phyloP scores from a whole-genome alignment of 2,888 invertebrate genomes.

The Adineta ricciae region DNA sequence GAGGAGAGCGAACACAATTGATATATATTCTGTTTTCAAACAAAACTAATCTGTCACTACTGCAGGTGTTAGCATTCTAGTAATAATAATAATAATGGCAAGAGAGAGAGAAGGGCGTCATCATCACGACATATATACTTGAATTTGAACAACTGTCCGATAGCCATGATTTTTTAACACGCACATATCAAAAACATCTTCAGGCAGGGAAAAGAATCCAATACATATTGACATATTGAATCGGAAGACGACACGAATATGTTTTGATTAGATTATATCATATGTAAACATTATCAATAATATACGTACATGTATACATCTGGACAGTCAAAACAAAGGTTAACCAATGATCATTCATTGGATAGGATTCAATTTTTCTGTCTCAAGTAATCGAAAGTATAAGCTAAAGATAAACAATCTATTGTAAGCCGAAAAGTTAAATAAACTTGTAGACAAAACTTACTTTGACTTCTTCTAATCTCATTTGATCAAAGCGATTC shows the following conservation, averaged over 20 bases:
- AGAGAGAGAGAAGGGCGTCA: neutral
- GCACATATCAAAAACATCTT: neutral
- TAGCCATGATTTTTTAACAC: neutral
- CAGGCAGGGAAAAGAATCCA: neutral
- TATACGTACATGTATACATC: neutral
- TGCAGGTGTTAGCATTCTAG: neutral
- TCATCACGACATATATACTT: neutral
- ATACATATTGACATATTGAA: neutral
- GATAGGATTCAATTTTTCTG: neutral
- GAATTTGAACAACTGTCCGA: neutral
- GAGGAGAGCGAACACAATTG: neutral
- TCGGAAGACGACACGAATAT: neutral
- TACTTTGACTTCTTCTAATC: neutral
- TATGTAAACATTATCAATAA: neutral
- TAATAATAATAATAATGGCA: neutral
- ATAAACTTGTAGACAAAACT: neutral
- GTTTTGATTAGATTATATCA: constrained; percentile 4
- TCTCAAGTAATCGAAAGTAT: neutral
- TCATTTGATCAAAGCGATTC: neutral
- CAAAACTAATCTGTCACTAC: neutral
- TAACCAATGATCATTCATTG: neutral
- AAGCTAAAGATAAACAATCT: neutral
- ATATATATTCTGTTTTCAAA: neutral
- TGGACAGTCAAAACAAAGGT: neutral
- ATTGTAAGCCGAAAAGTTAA: neutral